A percentile compares a stretch with the other conserved stretches of the same genome.
These are phyloP conservation scores for Glyptemys insculpta DNA, from an alignment of 2,797 vertebrate genomes.

Conservation along the genomic window DNA sequence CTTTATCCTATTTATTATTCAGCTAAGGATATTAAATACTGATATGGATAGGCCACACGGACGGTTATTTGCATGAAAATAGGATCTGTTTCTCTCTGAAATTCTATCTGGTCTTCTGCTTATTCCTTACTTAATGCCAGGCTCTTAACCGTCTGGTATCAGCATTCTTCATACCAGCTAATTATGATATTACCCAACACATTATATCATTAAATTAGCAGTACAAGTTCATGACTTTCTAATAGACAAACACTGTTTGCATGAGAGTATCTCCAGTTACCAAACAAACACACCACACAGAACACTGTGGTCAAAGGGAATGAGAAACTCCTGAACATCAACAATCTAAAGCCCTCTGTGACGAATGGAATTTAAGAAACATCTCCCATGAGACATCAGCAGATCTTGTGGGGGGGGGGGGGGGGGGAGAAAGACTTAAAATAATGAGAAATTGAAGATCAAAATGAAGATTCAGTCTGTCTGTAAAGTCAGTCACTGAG, in stretches of 20 bases:
- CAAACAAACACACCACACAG: neutral
- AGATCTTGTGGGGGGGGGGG: neutral
- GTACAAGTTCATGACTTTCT: neutral
- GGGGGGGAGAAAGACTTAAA: neutral
- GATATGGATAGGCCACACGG: neutral
- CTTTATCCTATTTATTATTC: neutral
- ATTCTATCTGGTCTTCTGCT: neutral
- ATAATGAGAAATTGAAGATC: neutral
- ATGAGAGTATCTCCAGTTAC: neutral
- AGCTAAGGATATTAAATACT: neutral
- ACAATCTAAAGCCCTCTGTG: neutral
- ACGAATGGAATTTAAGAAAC: neutral
- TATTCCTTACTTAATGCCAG: neutral
- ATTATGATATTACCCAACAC: neutral
- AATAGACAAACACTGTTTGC: neutral
- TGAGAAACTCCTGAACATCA: neutral
- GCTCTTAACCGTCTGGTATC: neutral
- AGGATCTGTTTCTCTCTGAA: neutral
- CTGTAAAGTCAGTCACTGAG: neutral
- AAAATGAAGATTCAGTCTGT: neutral
- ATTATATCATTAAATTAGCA: neutral
- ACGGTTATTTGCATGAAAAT: neutral
- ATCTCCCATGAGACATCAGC: neutral
- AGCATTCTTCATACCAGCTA: neutral
- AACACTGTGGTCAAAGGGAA: neutral